Conservation (phyloP, 1,140 invertebrate species). For the Atta texana region DNA sequence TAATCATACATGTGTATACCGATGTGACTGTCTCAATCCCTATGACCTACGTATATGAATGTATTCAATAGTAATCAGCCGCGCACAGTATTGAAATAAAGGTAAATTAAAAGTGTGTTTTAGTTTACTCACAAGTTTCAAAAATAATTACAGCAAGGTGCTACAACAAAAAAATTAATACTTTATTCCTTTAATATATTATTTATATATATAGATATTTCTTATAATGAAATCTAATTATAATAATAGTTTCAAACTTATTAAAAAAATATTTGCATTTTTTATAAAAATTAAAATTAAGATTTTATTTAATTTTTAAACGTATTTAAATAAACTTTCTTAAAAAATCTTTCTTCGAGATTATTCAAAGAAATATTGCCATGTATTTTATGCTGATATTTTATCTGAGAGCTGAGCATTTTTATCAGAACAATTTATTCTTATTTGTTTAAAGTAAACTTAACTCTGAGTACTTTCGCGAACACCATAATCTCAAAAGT, state of each 20-base stretch:
- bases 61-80: constrained; percentile 40
- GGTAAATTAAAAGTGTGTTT: constrained; percentile 6
- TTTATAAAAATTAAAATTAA: neutral
- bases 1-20: constrained; percentile 29
- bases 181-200: neutral
- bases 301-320: neutral
- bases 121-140: neutral
- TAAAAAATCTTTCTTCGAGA: neutral
- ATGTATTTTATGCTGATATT: neutral
- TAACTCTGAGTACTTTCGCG: neutral
- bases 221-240: neutral
- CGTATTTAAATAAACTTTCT: neutral
- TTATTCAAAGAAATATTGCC: neutral
- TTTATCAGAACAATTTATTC: neutral
- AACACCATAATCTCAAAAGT: neutral
- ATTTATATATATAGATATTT: neutral
- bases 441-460: neutral
- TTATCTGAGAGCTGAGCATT: neutral
- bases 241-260: neutral
- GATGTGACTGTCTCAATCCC: constrained; percentile 22
- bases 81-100: constrained; percentile 8
- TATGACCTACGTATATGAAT: constrained; percentile 12
- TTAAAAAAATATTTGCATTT: neutral
- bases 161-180: too few relatives aligned
- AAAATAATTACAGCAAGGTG: constrained; percentile 8